Evolutionary conservation across 2,888 invertebrate species (phyloP).

Genomic region (Deilephila elpenor): DNA sequence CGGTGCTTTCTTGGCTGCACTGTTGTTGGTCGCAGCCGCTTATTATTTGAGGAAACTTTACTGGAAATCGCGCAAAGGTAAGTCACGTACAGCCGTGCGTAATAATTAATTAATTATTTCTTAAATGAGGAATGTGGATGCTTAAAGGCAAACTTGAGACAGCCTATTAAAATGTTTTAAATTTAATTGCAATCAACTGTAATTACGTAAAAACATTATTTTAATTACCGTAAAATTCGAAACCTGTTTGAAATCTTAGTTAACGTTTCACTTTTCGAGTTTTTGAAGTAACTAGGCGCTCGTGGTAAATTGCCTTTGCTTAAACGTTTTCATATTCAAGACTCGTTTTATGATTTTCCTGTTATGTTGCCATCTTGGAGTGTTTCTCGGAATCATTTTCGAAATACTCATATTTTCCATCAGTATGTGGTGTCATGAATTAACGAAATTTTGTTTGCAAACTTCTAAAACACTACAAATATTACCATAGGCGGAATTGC

Average conservation of each 20-base stretch:
- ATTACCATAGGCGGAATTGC: no score
- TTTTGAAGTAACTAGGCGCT: neutral
- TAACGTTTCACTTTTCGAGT: slow-evolving; percentile 20
- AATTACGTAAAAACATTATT: neutral
- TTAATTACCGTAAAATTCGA: slow-evolving; percentile 9
- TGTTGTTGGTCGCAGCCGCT: slow-evolving; percentile 84
- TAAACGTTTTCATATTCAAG: slow-evolving; percentile 1
- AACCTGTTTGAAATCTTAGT: neutral
- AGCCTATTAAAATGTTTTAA: neutral
- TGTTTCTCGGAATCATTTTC: neutral
- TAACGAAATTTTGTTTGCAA: neutral
- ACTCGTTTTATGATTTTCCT: slow-evolving; percentile 24
- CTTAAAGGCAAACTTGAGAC: neutral
- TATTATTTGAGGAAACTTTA: slow-evolving; percentile 86
- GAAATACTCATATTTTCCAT: neutral
- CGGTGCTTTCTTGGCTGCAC: slow-evolving; percentile 88
- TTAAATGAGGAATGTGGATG: slow-evolving; percentile 7
- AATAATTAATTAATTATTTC: neutral
- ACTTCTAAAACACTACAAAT: neutral
- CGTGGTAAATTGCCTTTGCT: neutral
- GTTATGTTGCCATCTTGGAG: slow-evolving; percentile 11
- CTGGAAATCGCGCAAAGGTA: slow-evolving; percentile 86
- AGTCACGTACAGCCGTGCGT: slow-evolving; percentile 45
- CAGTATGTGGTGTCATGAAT: neutral
- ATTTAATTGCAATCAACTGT: neutral